Evolutionary conservation across 2,113 vertebrate genomes (phyloP).

Genomic region (Dascyllus trimaculatus): DNA sequence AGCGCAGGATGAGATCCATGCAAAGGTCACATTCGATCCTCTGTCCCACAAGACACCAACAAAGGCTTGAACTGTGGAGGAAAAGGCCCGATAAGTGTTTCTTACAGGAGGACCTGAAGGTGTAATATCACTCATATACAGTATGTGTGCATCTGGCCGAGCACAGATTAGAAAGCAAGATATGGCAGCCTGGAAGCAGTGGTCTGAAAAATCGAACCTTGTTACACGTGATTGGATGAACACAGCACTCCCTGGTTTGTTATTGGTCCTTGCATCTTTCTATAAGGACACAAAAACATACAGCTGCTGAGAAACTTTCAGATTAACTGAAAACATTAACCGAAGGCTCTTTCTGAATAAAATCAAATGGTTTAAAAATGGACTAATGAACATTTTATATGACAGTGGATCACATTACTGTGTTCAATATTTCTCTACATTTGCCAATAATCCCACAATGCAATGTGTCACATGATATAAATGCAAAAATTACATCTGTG

Average conservation of each 20-base stretch:
- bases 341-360: too few species aligned
- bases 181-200: background rate
- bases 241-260: background rate
- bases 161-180: background rate
- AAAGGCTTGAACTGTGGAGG: conserved; percentile 10
- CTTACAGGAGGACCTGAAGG: background rate
- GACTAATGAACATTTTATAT: too few species aligned
- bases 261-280: too few species aligned
- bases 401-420: too few species aligned
- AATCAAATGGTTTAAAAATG: too few species aligned
- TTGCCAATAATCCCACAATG: too few species aligned
- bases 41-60: conserved; percentile 5
- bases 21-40: conserved; percentile 56
- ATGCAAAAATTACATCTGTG: too few species aligned
- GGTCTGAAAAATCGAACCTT: background rate
- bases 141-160: background rate
- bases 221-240: background rate
- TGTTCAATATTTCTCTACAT: too few species aligned
- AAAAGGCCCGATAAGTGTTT: background rate
- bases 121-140: background rate
- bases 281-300: too few species aligned
- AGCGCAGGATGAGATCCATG: conserved; percentile 24
- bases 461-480: too few species aligned
- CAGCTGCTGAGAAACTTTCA: too few species aligned
- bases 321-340: too few species aligned